Conservation (phyloP, 2,797 vertebrate genomes). For the Percopsis omiscomaycus region DNA sequence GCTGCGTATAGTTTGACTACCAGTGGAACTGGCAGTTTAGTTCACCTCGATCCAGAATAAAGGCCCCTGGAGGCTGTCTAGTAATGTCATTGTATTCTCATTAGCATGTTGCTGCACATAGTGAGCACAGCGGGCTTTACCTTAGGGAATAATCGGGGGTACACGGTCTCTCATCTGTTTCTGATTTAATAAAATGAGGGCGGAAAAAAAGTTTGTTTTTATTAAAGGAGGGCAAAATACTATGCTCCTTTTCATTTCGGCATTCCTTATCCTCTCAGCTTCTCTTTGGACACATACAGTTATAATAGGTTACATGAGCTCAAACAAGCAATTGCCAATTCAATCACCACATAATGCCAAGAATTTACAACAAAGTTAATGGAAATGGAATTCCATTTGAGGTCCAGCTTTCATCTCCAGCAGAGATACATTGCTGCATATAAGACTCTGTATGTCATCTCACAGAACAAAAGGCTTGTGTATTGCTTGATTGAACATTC, state of each 20-base stretch:
- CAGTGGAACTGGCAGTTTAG: conserved; percentile 26
- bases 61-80: conserved; percentile 19
- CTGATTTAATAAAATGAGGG: conserved; percentile 77
- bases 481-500: conserved; percentile 42
- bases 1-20: conserved; percentile 30
- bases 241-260: conserved; percentile 23
- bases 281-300: conserved; percentile 46
- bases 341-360: conserved; percentile 56
- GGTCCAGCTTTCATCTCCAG: conserved; percentile 56
- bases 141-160: conserved; percentile 35
- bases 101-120: conserved; percentile 51
- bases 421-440: conserved; percentile 55
- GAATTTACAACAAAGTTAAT: conserved; percentile 56
- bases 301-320: conserved; percentile 50
- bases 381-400: conserved; percentile 53
- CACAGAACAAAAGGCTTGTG: conserved; percentile 55
- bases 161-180: conserved; percentile 80
- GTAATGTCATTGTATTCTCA: conserved; percentile 38
- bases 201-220: conserved; percentile 35
- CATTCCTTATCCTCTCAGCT: conserved; percentile 46
- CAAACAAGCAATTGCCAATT: conserved; percentile 57
- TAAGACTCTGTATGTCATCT: conserved; percentile 49
- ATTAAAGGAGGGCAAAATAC: conserved; percentile 23
- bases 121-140: conserved; percentile 36
- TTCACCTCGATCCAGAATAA: conserved; percentile 38